Conservation (phyloP, 2,888 invertebrate genomes). For the Argyresthia albistria region DNA sequence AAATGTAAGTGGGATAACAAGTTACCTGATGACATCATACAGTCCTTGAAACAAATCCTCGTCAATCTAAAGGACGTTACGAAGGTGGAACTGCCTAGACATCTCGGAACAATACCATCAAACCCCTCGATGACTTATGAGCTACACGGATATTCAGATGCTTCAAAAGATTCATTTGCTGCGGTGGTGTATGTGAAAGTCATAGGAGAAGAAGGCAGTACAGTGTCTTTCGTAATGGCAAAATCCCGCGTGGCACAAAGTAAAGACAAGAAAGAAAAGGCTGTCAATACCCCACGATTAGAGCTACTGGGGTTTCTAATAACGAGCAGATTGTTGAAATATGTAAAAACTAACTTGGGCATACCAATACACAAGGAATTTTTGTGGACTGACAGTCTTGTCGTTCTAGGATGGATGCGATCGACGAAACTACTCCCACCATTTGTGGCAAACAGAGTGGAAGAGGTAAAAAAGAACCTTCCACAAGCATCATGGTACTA, state of each 20-base stretch:
- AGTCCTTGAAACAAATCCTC: too few species aligned
- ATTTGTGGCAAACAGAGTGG: not conserved
- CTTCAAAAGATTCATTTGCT: too few species aligned
- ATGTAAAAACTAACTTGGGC: not conserved
- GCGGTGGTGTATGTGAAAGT: too few species aligned
- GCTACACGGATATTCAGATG: too few species aligned
- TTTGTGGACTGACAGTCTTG: constrained; percentile 5
- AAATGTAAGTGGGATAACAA: too few species aligned
- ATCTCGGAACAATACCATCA: too few species aligned
- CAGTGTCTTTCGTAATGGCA: not conserved
- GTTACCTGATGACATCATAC: too few species aligned
- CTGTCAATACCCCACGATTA: constrained; percentile 2
- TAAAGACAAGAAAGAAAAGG: not conserved
- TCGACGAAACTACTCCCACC: not conserved
- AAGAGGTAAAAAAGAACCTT: not conserved
- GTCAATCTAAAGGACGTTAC: too few species aligned
- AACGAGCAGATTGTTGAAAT: not conserved
- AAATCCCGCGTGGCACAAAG: constrained; percentile 1
- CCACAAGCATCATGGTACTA: not conserved
- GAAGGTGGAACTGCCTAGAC: too few species aligned
- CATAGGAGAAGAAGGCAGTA: too few species aligned
- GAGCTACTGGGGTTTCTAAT: constrained; percentile 5
- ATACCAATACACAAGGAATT: not conserved
- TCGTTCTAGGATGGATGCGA: not conserved
- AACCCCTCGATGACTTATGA: too few species aligned